A percentile compares a stretch with the other conserved stretches of the same genome.
These are phyloP conservation scores for Gerris lacustris DNA, from an alignment of 2,888 invertebrate genomes.

Conservation along the genomic window DNA sequence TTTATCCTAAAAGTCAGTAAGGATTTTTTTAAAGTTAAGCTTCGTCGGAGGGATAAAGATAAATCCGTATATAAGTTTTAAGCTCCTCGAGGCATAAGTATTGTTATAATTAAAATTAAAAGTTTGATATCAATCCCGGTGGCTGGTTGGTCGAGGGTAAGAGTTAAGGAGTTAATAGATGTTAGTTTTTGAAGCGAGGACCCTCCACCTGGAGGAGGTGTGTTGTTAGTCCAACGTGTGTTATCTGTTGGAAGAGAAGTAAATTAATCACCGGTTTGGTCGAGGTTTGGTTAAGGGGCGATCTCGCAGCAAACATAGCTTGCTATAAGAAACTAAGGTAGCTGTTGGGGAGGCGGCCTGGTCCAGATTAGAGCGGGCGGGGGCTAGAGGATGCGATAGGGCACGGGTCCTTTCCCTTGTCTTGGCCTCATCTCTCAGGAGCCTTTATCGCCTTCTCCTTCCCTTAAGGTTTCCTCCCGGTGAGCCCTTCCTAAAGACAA, in stretches of 20 bases:
- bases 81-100: too few species aligned
- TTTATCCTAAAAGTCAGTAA: too few species aligned
- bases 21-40: too few species aligned
- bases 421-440: background rate
- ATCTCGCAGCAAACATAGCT: background rate
- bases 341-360: background rate
- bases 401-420: background rate
- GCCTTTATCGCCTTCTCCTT: background rate
- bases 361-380: background rate
- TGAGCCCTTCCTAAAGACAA: background rate
- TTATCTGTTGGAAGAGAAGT: background rate
- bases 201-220: background rate
- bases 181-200: background rate
- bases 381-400: background rate
- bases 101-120: too few species aligned
- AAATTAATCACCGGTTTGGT: background rate
- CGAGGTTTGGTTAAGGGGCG: background rate
- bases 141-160: too few species aligned
- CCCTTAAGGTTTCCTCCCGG: background rate
- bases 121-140: too few species aligned
- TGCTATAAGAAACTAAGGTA: background rate
- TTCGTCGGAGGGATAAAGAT: too few species aligned
- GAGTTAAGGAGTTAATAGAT: background rate
- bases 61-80: too few species aligned
- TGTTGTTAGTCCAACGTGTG: background rate